A percentile compares a stretch with the other conserved stretches of the same genome.
These are phyloP conservation scores for Trissolcus basalis DNA, from an alignment of 1,140 invertebrate species.

Conservation along the genomic window DNA sequence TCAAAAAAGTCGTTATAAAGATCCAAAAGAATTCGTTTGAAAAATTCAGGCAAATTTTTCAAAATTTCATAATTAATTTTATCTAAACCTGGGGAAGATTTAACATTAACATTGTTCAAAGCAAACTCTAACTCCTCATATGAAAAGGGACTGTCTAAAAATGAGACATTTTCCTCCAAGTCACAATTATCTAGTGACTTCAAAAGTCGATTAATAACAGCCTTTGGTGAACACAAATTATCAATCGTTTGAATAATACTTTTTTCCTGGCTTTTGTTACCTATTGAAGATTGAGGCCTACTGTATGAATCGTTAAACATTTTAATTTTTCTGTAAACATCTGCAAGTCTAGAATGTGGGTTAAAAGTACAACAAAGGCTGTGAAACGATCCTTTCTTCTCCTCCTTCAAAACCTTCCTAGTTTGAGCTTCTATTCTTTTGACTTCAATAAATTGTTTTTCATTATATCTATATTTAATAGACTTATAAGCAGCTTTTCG, in stretches of 20 bases:
- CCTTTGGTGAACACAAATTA: slow-evolving; percentile 13
- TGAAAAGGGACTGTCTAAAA: slow-evolving; percentile 6
- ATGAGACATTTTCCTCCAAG: not conserved
- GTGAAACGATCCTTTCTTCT: slow-evolving; percentile 3
- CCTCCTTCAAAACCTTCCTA: slow-evolving; percentile 11
- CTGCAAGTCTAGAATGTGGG: not conserved
- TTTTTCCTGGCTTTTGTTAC: too few species aligned
- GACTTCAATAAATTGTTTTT: slow-evolving; percentile 10
- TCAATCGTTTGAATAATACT: slow-evolving; percentile 7
- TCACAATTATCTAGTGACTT: slow-evolving; percentile 2
- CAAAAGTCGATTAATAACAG: not conserved
- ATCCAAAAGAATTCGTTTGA: slow-evolving; percentile 23
- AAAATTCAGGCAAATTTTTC: slow-evolving; percentile 17
- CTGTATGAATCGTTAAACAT: slow-evolving; percentile 14
- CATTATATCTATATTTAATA: slow-evolving; percentile 7
- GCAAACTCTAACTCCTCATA: slow-evolving; percentile 13
- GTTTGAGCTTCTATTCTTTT: slow-evolving; percentile 20
- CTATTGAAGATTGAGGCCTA: not conserved
- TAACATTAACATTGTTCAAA: slow-evolving; percentile 16
- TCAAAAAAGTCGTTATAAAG: slow-evolving; percentile 44
- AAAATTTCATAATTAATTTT: slow-evolving; percentile 46
- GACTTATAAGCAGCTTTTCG: slow-evolving; percentile 12
- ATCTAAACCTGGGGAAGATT: slow-evolving; percentile 30
- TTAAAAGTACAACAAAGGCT: slow-evolving; percentile 12
- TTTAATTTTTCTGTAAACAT: slow-evolving; percentile 26